Evolutionary conservation across 1,140 invertebrate species (phyloP).

Genomic region (Drosophila bifasciata): DNA sequence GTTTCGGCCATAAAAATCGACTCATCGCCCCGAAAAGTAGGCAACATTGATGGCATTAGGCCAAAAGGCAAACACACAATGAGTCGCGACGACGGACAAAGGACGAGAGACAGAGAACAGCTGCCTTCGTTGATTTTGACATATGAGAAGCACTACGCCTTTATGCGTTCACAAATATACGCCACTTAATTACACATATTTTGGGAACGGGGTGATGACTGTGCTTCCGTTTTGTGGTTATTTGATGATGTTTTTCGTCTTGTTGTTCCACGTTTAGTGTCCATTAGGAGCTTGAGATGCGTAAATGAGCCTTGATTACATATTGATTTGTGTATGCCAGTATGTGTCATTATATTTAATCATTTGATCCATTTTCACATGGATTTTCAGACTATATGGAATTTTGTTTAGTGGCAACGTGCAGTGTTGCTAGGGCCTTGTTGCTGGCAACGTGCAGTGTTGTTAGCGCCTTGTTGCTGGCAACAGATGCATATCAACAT

Average conservation of each 20-base stretch:
- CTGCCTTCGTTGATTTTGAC: conserved; percentile 73
- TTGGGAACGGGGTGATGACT: conserved; percentile 17
- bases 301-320: conserved; percentile 35
- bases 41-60: conserved; percentile 52
- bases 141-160: conserved; percentile 60
- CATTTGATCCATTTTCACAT: conserved; percentile 20
- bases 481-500: not conserved
- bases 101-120: conserved; percentile 46
- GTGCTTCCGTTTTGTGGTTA: conserved; percentile 24
- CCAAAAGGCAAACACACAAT: conserved; percentile 34
- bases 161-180: conserved; percentile 32
- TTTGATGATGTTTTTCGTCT: conserved; percentile 11
- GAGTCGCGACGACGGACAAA: conserved; percentile 8
- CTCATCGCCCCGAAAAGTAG: conserved; percentile 46
- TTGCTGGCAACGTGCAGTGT: too few relatives aligned
- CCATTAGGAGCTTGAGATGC: conserved; percentile 34
- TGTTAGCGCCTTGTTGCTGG: too few relatives aligned
- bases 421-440: conserved; percentile 1
- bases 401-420: not conserved
- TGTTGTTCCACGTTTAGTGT: conserved; percentile 8
- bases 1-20: conserved; percentile 64
- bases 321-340: conserved; percentile 27
- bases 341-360: conserved; percentile 27
- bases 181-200: conserved; percentile 62
- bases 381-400: not conserved